Evolutionary conservation across 1,140 invertebrate species (phyloP), one percentile per base, ranked within the genome.

Genomic region (Ridgeia piscesae): DNA sequence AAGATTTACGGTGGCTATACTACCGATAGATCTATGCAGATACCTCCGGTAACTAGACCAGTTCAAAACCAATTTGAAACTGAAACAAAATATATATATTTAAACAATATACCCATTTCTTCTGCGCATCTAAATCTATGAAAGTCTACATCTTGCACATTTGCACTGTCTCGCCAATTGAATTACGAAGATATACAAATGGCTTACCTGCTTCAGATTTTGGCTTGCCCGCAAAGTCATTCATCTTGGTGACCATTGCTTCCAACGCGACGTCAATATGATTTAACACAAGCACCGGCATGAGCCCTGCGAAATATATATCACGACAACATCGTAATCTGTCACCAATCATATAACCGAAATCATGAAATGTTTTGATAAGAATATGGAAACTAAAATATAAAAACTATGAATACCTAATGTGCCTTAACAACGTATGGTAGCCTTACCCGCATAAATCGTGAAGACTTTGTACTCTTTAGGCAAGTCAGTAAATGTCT

Each of bases 401-500:
- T 50, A 21, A 50, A 11, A 50, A 11, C 21, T 8, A 8, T 50
- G 48, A 50, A 21, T 50, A 50, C 21, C 48, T 0, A 50, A 21
- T 11, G 48, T 21, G 11, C 58, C 0, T 21, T 4, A 4, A 77
- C 2, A 31, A 77, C 27, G 58, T 8, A 14, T 34, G n/a, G 17
- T 34, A 21, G 89, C 35, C 89, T 90, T 42, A 90, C 89, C 89
- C 17, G 34, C 9, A 1, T 90, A 33, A 8, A 90, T n/a, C 34
- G 31, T 90, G 35, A 90, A 90, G 31, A 90, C 9, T 90, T 90
- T 90, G 89, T 90, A 33, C 31, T 90, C 31, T 42, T 90, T 90
- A 14, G 89, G 34, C 89, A 90, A 90, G 17, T 90, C 89, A 27
- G 0, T 33, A 27, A 90, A 90, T 0, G 33, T 34, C 89, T 90